Evolutionary conservation across 1,140 invertebrate species (phyloP).

Genomic region (Aphelenchoides fujianensis): DNA sequence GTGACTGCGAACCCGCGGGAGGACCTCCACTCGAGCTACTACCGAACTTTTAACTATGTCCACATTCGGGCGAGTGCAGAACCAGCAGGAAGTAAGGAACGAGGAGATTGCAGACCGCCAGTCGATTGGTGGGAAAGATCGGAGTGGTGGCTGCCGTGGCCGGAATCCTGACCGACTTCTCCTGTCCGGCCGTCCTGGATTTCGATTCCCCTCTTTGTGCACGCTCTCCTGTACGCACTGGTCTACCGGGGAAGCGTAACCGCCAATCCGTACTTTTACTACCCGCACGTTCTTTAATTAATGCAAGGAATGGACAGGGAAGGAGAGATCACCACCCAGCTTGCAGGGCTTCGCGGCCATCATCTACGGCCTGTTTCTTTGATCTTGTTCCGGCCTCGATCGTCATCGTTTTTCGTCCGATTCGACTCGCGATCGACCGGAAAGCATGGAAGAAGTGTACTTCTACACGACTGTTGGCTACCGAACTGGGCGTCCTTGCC

Average conservation of each 20-base stretch:
- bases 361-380: slow-evolving; percentile 1
- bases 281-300: background rate
- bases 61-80: background rate
- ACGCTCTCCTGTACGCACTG: background rate
- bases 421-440: background rate
- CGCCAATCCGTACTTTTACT: slow-evolving; percentile 4
- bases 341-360: slow-evolving; percentile 5
- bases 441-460: background rate
- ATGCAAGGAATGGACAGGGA: background rate
- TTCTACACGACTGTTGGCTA: background rate
- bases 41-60: slow-evolving; percentile 2
- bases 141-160: background rate
- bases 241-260: background rate
- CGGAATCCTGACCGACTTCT: background rate
- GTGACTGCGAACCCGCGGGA: background rate
- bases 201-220: background rate
- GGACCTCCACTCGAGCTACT: background rate
- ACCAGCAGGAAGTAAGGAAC: background rate
- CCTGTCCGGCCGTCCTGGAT: background rate
- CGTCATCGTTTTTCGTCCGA: background rate
- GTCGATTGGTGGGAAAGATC: background rate
- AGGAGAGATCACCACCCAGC: background rate
- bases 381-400: background rate
- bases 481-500: background rate
- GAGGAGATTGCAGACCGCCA: background rate